These are phyloP conservation scores for Chauna torquata DNA, from an alignment of 2,113 vertebrate genomes.

Conservation along the genomic window DNA sequence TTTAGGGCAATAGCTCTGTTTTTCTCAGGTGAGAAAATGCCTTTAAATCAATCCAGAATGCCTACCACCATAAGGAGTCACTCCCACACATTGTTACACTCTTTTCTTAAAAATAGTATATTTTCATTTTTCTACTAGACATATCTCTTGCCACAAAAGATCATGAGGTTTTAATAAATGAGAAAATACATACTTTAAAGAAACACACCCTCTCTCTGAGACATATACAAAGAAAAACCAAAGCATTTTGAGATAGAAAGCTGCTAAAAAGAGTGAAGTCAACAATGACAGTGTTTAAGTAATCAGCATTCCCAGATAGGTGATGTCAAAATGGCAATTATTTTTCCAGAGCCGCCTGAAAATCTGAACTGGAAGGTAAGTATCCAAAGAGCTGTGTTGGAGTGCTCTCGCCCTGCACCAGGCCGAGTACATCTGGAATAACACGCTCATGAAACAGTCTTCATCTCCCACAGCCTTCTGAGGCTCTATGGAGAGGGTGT, in stretches of 20 bases:
- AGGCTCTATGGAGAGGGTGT: neutral
- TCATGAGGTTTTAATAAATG: neutral
- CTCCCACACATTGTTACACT: neutral
- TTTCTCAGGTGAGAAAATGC: neutral
- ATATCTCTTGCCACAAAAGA: neutral
- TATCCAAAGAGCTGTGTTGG: neutral
- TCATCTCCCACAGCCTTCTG: neutral
- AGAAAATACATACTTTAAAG: neutral
- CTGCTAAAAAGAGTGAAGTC: neutral
- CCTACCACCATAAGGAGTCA: neutral
- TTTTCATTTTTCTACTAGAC: neutral
- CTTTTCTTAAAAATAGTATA: neutral
- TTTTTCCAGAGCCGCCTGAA: conserved; percentile 16
- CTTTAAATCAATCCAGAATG: neutral
- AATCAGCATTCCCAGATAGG: neutral
- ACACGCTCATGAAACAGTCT: neutral
- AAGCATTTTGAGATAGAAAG: neutral
- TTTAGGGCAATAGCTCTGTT: neutral
- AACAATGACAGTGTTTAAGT: neutral
- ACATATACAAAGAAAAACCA: neutral
- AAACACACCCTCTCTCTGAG: neutral
- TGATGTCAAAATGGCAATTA: conserved; percentile 33
- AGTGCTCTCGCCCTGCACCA: neutral
- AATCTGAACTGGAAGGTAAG: neutral
- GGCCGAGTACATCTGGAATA: neutral